Conservation (phyloP, 2,888 invertebrate genomes). For the Agelastica alni region DNA sequence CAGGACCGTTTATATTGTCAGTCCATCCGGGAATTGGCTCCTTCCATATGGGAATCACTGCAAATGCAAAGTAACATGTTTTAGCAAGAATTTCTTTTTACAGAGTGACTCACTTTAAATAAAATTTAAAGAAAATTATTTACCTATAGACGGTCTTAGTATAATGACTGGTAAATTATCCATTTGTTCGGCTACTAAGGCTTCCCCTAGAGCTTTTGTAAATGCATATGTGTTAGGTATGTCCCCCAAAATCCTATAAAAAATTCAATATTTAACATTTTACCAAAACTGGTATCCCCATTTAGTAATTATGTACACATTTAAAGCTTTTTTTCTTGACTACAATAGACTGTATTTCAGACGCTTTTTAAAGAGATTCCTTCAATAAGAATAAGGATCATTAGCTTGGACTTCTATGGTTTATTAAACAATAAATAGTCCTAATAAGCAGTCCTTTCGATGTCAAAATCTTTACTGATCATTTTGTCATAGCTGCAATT, state of each 20-base stretch:
- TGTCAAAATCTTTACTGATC: too few species aligned
- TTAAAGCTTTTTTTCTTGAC: too few species aligned
- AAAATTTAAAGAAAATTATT: too few species aligned
- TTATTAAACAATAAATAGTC: too few species aligned
- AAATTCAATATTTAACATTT: conserved; percentile 20
- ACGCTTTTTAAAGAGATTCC: neutral
- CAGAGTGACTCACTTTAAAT: too few species aligned
- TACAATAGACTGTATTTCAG: too few species aligned
- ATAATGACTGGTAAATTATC: conserved; percentile 77
- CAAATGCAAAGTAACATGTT: conserved; percentile 22
- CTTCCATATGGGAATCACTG: conserved; percentile 84
- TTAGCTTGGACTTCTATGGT: too few species aligned
- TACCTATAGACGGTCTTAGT: conserved; percentile 83
- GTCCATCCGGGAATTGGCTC: conserved; percentile 89
- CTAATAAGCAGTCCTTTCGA: too few species aligned
- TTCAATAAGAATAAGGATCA: neutral
- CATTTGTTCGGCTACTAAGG: conserved; percentile 78
- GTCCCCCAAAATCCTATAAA: conserved; percentile 68
- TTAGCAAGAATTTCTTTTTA: too few species aligned
- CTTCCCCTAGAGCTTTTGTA: conserved; percentile 90
- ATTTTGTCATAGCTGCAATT: too few species aligned
- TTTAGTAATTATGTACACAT: too few species aligned
- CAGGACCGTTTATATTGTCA: conserved; percentile 92
- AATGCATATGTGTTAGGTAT: conserved; percentile 93
- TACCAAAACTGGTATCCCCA: too few species aligned